Conservation (phyloP, 2,797 vertebrate species). For the Benthosema pterotum region DNA sequence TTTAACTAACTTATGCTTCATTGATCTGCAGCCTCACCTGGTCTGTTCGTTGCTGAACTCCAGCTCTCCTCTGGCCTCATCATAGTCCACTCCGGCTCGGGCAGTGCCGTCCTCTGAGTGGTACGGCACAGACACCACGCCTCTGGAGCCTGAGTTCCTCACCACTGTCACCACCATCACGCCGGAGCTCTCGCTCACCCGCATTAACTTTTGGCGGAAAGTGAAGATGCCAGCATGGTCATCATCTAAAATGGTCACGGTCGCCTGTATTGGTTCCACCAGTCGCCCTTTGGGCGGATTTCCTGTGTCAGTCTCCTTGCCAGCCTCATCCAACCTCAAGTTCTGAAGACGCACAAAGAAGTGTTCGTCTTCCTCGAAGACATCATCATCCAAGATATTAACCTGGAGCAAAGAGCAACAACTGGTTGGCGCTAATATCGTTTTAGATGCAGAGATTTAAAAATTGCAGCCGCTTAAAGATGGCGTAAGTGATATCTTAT, state of each 20-base stretch:
- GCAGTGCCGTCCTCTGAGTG: slow-evolving; percentile 89
- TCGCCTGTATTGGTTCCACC: slow-evolving; percentile 88
- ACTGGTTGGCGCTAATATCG: not conserved
- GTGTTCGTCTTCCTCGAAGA: slow-evolving; percentile 95
- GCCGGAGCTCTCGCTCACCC: slow-evolving; percentile 91
- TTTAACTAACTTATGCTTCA: not conserved
- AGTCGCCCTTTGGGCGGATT: slow-evolving; percentile 82
- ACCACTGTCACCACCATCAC: slow-evolving; percentile 85
- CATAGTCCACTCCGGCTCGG: slow-evolving; percentile 87
- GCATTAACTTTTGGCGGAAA: slow-evolving; percentile 85
- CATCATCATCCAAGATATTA: slow-evolving; percentile 92
- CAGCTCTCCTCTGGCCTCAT: slow-evolving; percentile 87
- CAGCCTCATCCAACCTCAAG: slow-evolving; percentile 86
- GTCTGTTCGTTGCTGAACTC: slow-evolving; percentile 92
- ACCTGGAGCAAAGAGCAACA: slow-evolving; percentile 64
- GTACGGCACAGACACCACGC: slow-evolving; percentile 89
- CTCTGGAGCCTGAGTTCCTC: slow-evolving; percentile 89
- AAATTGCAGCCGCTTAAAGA: not conserved
- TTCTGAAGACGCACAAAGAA: slow-evolving; percentile 90
- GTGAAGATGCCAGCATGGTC: slow-evolving; percentile 96
- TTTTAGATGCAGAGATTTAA: slow-evolving; percentile 1
- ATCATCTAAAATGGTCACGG: slow-evolving; percentile 93
- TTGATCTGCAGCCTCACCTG: slow-evolving; percentile 80
- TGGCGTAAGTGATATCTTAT: no score
- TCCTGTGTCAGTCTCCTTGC: slow-evolving; percentile 78